phyloP scores from a whole-genome alignment of 1,140 invertebrate genomes.

The Augochlora pura region DNA sequence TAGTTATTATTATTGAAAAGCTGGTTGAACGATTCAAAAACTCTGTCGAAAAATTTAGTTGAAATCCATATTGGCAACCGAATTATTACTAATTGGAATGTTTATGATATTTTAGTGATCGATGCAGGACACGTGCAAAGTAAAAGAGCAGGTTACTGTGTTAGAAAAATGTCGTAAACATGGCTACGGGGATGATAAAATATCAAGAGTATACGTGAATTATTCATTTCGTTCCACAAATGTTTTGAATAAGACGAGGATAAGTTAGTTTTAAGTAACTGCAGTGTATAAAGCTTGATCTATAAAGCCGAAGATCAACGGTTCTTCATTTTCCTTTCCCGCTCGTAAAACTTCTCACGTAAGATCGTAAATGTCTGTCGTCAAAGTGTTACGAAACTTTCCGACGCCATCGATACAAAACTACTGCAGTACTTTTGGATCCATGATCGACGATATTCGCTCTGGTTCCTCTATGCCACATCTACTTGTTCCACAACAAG shows the following conservation, averaged over 20 bases:
- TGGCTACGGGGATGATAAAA: background rate
- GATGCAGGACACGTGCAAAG: no score
- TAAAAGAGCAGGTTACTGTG: no score
- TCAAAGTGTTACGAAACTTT: conserved; percentile 3
- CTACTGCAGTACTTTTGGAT: background rate
- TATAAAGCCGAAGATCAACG: background rate
- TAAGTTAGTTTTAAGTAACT: background rate
- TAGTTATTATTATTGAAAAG: no score
- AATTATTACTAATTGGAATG: no score
- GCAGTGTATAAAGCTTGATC: background rate
- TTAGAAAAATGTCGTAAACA: background rate
- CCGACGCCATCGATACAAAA: conserved; percentile 6
- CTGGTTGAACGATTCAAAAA: no score
- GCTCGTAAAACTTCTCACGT: conserved; percentile 21
- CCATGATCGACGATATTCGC: background rate
- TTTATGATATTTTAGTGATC: no score
- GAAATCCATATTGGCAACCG: no score
- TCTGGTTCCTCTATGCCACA: background rate
- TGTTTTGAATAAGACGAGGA: background rate
- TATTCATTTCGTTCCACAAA: background rate
- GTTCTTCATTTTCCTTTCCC: conserved; percentile 7
- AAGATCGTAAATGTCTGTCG: conserved; percentile 7
- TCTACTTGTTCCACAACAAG: background rate
- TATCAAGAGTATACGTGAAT: background rate
- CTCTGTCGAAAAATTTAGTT: no score